Percentiles rank a stretch among this genome's conserved stretches.
Conservation (phyloP, 2,888 invertebrate species). For the Drosophila formosana region DNA sequence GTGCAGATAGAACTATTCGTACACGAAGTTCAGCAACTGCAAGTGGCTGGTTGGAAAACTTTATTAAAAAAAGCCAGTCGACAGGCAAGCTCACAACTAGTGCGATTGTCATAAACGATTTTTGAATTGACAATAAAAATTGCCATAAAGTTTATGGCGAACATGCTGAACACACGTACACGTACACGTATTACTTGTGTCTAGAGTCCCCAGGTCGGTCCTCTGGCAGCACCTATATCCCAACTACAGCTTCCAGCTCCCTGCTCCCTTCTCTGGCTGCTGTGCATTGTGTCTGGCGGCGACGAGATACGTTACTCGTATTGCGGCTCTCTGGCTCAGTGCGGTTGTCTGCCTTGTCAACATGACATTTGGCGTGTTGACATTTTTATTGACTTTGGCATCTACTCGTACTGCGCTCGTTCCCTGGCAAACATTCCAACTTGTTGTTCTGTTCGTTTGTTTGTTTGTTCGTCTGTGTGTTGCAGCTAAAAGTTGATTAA, state of each 20-base stretch:
- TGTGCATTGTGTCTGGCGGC: conserved; percentile 47
- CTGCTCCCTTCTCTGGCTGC: not conserved
- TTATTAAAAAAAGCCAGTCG: conserved; percentile 68
- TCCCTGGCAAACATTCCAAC: conserved; percentile 43
- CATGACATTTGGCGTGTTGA: conserved; percentile 81
- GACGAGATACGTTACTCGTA: conserved; percentile 14
- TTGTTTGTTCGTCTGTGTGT: conserved; percentile 26
- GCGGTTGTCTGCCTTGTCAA: conserved; percentile 71
- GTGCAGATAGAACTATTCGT: not conserved
- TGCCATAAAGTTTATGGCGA: conserved; percentile 58
- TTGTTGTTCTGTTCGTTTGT: conserved; percentile 24
- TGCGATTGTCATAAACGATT: conserved; percentile 82
- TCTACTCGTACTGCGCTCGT: conserved; percentile 50
- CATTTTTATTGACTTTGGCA: conserved; percentile 81
- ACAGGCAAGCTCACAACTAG: conserved; percentile 37
- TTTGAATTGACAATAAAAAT: conserved; percentile 81
- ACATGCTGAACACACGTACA: conserved; percentile 55
- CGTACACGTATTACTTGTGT: not conserved
- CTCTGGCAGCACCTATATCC: not conserved
- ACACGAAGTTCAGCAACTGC: conserved; percentile 19
- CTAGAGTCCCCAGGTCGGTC: conserved; percentile 12
- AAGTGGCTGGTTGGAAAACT: conserved; percentile 32
- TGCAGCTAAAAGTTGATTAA: conserved; percentile 63
- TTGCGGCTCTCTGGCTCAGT: conserved; percentile 15
- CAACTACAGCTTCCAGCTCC: not conserved